Evolutionary conservation across 2,113 vertebrate genomes (phyloP).

Genomic region (Pseudorasbora parva): DNA sequence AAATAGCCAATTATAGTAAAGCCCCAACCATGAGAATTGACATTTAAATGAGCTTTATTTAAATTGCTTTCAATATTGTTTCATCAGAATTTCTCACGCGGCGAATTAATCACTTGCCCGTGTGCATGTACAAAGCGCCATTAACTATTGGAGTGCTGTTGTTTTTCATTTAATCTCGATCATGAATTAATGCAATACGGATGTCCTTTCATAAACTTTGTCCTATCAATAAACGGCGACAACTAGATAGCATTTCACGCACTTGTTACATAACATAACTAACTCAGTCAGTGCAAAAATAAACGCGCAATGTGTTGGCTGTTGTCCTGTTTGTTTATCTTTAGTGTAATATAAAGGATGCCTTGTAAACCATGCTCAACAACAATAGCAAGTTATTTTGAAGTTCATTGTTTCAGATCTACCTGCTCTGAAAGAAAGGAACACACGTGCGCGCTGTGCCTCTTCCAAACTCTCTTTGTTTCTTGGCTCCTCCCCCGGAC

Average conservation of each 20-base stretch:
- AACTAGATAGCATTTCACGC: not conserved
- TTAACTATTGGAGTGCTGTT: conserved; percentile 24
- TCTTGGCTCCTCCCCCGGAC: conserved; percentile 50
- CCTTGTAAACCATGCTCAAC: not conserved
- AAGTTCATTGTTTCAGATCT: conserved; percentile 3
- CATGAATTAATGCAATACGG: not conserved
- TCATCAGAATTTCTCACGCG: conserved; percentile 97
- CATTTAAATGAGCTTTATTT: conserved; percentile 99
- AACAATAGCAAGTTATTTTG: not conserved
- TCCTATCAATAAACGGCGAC: not conserved
- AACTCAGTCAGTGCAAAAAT: not conserved
- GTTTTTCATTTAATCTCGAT: conserved; percentile 21
- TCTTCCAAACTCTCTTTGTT: conserved; percentile 44
- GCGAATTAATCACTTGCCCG: conserved; percentile 93
- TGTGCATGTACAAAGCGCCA: conserved; percentile 41
- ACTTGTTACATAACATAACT: not conserved
- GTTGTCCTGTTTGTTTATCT: not conserved
- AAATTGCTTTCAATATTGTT: conserved; percentile 99
- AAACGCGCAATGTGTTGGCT: not conserved
- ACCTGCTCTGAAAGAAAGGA: conserved; percentile 2
- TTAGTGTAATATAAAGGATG: not conserved
- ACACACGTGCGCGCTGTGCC: conserved; percentile 37
- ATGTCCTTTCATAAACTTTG: conserved; percentile 5
- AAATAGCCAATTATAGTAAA: conserved; percentile 99
- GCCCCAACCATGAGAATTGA: conserved; percentile 99